These are phyloP conservation scores for Zapornia atra DNA, from an alignment of 2,113 vertebrate species.

Conservation along the genomic window DNA sequence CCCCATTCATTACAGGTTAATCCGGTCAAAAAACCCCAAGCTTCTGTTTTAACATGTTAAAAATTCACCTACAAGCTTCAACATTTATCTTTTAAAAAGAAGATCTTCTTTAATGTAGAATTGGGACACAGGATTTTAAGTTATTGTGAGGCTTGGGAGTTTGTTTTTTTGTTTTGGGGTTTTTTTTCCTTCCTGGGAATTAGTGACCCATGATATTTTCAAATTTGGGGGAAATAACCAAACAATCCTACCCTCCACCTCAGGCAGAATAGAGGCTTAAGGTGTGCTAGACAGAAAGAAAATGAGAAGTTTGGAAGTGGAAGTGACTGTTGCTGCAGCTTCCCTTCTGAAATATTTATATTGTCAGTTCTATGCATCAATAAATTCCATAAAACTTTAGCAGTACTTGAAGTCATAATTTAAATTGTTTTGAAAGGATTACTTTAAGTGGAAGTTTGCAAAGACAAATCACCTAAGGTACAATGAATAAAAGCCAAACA, in stretches of 20 bases:
- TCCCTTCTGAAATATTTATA: background rate
- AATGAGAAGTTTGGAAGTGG: background rate
- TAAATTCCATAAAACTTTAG: background rate
- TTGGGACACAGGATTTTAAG: background rate
- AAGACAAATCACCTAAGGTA: background rate
- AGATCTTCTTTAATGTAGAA: background rate
- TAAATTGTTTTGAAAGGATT: background rate
- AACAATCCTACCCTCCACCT: accelerated
- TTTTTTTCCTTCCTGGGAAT: background rate
- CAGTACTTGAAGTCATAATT: background rate
- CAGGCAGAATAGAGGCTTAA: background rate
- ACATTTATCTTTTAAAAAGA: background rate
- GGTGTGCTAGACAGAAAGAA: background rate
- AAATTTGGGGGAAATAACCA: background rate
- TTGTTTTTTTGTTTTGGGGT: background rate
- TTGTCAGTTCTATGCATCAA: background rate
- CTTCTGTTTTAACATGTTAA: background rate
- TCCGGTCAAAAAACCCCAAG: background rate
- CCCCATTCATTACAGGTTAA: background rate
- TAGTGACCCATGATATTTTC: background rate
- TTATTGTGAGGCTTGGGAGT: accelerated
- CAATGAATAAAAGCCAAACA: background rate
- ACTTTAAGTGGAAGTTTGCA: background rate
- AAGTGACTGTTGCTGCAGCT: background rate
- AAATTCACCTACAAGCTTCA: background rate